Base-by-base conservation (phyloP, 2,797 vertebrate species). In the Urophycis tenuis region DNA sequence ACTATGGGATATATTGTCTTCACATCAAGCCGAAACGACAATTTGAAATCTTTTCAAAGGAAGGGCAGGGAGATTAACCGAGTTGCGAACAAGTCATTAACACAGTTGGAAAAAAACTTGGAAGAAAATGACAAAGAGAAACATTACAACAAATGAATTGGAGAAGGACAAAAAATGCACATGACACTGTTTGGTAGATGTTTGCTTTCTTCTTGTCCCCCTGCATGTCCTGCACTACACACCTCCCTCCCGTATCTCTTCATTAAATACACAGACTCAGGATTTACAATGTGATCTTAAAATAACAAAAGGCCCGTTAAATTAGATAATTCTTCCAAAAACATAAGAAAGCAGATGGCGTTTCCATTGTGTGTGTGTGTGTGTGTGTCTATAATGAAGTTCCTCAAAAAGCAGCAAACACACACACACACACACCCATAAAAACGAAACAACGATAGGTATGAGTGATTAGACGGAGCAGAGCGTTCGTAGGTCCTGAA, bases 401-500 rank as follows among this genome's bases (percentile, higher is more conserved):
- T 85, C 82, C 85, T 78, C 92, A 90, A 94, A 95, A 95, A 25
- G 53, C 22, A 29, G 25, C 53, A 25, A 49, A 25, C 53, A 25
- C 12, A 64, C 8, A 5, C 53, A 25, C n/a, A 8, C 53, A 64
- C 7, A n/a, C 5, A 64, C n/a, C n/a, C n/a, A 34, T 33, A 32
- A 7, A 17, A 4, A 25, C 14, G 25, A 86, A 93, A 93, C 92
- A 91, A 92, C 92, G 93, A 78, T 8, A 76, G 87, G 84, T 89
- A 93, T 94, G 90, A 90, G 90, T 93, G 94, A 95, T 94, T 92
- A 90, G 89, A 91, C 89, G 92, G 92, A 93, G 92, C 88, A 85
- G 84, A 87, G 92, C 91, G 94, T 94, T 92, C 93, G 94, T 89
- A 89, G 90, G 85, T 91, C 89, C 93, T 93, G 93, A 95, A 95